phyloP scores from a whole-genome alignment of 2,888 invertebrate genomes.

The Aleiodes leptofemur region DNA sequence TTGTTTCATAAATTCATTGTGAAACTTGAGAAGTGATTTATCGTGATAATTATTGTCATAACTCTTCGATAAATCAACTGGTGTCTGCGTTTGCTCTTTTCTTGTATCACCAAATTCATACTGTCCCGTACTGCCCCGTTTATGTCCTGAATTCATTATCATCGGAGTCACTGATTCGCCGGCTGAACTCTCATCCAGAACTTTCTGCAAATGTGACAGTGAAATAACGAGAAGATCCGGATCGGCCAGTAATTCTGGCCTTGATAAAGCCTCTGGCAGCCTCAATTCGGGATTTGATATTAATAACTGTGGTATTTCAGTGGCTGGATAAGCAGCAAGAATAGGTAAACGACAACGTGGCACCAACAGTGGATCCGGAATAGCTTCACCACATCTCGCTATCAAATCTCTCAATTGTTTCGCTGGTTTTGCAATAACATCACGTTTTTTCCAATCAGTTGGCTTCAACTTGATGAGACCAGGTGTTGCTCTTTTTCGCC shows the following conservation, averaged over 20 bases:
- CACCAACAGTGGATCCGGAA: slow-evolving; percentile 89
- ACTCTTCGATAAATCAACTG: slow-evolving; percentile 70
- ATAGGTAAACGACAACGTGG: slow-evolving; percentile 85
- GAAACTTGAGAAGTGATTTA: slow-evolving; percentile 68
- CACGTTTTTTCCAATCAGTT: slow-evolving; percentile 31
- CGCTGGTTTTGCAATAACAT: slow-evolving; percentile 76
- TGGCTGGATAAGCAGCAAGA: slow-evolving; percentile 83
- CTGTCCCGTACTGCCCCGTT: too few species aligned
- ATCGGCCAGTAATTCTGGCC: slow-evolving; percentile 84
- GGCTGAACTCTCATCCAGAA: slow-evolving; percentile 66
- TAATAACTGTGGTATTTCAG: slow-evolving; percentile 86
- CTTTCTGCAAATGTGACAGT: slow-evolving; percentile 81
- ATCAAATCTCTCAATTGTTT: slow-evolving; percentile 84
- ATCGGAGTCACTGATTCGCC: slow-evolving; percentile 21
- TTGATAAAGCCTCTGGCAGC: slow-evolving; percentile 84
- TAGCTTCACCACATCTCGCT: slow-evolving; percentile 81
- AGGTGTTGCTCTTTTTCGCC: slow-evolving; percentile 34
- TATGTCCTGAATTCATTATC: neutral
- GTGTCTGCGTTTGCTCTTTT: slow-evolving; percentile 67
- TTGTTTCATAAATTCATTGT: slow-evolving; percentile 69
- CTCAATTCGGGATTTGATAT: slow-evolving; percentile 84
- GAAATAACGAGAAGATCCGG: slow-evolving; percentile 88
- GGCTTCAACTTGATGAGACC: slow-evolving; percentile 45
- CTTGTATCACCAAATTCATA: neutral
- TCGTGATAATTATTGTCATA: slow-evolving; percentile 52